A percentile compares a stretch with the other conserved stretches of the same genome.
Evolutionary conservation across 2,113 vertebrate genomes (phyloP).

Genomic region (Bujurquina vittata): DNA sequence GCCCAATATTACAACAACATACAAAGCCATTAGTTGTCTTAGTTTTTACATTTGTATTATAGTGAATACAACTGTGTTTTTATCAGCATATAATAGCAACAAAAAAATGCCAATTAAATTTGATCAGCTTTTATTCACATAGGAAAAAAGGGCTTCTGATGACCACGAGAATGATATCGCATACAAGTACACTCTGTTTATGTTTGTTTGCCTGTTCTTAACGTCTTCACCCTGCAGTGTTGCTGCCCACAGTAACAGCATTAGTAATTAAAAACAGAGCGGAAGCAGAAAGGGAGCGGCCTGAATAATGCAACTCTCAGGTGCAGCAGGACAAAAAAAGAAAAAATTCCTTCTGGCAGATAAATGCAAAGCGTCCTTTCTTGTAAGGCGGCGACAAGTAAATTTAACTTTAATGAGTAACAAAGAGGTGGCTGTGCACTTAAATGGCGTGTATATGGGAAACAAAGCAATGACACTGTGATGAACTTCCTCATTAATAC

Average conservation of each 20-base stretch:
- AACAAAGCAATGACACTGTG: slow-evolving; percentile 69
- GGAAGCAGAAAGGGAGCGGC: neutral
- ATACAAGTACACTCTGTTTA: neutral
- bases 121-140: neutral
- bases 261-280: slow-evolving; percentile 42
- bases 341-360: neutral
- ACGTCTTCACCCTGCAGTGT: neutral
- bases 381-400: slow-evolving; percentile 34
- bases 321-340: neutral
- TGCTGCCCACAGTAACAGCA: slow-evolving; percentile 19
- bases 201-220: slow-evolving; percentile 17
- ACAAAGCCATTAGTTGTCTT: neutral
- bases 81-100: neutral
- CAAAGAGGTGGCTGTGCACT: slow-evolving; percentile 31
- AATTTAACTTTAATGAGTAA: slow-evolving; percentile 45
- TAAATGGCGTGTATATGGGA: slow-evolving; percentile 69
- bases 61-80: neutral
- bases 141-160: neutral
- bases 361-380: slow-evolving; percentile 2
- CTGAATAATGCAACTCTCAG: slow-evolving; percentile 40
- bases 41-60: neutral
- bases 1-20: neutral
- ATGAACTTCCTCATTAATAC: slow-evolving; percentile 76
- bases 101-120: neutral
- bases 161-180: neutral